A percentile compares a stretch with the other conserved stretches of the same genome.
These are phyloP conservation scores for Lindbergichthys nudifrons DNA, from an alignment of 2,797 vertebrate species.

Conservation along the genomic window DNA sequence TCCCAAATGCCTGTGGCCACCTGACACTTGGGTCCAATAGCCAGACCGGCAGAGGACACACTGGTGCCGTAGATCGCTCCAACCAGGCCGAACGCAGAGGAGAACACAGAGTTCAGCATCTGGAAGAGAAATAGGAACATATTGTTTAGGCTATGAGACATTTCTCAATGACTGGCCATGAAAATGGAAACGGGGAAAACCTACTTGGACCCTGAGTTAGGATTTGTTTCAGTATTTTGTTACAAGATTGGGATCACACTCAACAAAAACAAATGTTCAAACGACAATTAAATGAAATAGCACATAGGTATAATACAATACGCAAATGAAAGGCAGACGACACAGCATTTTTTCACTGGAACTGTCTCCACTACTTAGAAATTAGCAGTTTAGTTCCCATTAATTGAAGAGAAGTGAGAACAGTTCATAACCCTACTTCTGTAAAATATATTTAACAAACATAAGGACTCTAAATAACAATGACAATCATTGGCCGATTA, in stretches of 20 bases:
- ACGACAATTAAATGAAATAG: not conserved
- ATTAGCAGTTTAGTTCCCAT: not conserved
- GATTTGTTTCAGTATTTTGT: too few species aligned
- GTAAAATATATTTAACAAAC: not conserved
- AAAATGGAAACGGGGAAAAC: not conserved
- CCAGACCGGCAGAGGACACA: slow-evolving; percentile 81
- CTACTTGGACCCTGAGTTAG: not conserved
- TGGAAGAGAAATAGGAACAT: slow-evolving; percentile 38
- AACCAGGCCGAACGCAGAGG: slow-evolving; percentile 79
- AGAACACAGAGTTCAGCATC: slow-evolving; percentile 87
- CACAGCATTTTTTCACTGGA: slow-evolving; percentile 2
- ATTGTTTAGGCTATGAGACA: not conserved
- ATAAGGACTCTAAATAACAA: too few species aligned
- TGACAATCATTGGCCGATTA: too few species aligned
- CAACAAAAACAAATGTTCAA: not conserved
- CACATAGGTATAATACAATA: not conserved
- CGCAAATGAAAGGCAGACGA: not conserved
- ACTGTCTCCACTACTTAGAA: not conserved
- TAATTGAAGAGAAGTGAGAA: slow-evolving; percentile 14
- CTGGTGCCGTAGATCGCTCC: slow-evolving; percentile 82
- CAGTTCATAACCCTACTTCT: slow-evolving; percentile 7
- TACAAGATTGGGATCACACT: too few species aligned
- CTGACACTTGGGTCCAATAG: slow-evolving; percentile 79
- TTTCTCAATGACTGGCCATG: not conserved
- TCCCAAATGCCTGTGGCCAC: fast-evolving